Evolutionary conservation across 2,888 invertebrate species (phyloP).

Genomic region (Ephialtes manifestator): DNA sequence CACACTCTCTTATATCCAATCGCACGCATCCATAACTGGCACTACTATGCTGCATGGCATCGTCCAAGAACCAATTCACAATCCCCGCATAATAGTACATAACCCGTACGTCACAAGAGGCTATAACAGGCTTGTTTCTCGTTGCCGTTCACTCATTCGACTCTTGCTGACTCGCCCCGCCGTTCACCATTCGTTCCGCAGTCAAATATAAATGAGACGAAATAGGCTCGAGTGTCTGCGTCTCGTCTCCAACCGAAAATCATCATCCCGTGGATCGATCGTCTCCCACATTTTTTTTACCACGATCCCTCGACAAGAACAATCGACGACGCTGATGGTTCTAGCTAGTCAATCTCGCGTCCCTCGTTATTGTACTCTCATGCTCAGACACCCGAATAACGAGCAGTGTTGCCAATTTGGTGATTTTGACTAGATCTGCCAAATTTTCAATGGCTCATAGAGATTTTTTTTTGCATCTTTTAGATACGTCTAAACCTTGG

Average conservation of each 20-base stretch:
- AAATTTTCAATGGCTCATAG: too few species aligned
- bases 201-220: slow-evolving; percentile 24
- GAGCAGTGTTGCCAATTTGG: too few species aligned
- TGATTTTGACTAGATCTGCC: too few species aligned
- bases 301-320: slow-evolving; percentile 19
- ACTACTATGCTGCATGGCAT: slow-evolving; percentile 26
- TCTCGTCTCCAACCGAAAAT: slow-evolving; percentile 22
- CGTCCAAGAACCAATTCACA: slow-evolving; percentile 24
- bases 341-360: slow-evolving; percentile 25
- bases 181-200: slow-evolving; percentile 9
- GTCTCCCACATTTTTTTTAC: slow-evolving; percentile 19
- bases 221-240: neutral
- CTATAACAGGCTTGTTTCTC: slow-evolving; percentile 3
- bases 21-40: slow-evolving; percentile 46
- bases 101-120: neutral
- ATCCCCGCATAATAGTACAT: slow-evolving; percentile 10
- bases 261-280: slow-evolving; percentile 18
- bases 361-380: slow-evolving; percentile 50
- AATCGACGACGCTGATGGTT: slow-evolving; percentile 26
- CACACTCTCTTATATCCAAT: slow-evolving; percentile 27
- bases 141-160: slow-evolving; percentile 7
- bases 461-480: too few species aligned
- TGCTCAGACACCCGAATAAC: slow-evolving; percentile 26
- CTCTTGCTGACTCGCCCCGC: slow-evolving; percentile 2
- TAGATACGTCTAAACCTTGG: too few species aligned